Base-by-base conservation (phyloP, 2,888 invertebrate genomes). In the Dryomyza anilis region DNA sequence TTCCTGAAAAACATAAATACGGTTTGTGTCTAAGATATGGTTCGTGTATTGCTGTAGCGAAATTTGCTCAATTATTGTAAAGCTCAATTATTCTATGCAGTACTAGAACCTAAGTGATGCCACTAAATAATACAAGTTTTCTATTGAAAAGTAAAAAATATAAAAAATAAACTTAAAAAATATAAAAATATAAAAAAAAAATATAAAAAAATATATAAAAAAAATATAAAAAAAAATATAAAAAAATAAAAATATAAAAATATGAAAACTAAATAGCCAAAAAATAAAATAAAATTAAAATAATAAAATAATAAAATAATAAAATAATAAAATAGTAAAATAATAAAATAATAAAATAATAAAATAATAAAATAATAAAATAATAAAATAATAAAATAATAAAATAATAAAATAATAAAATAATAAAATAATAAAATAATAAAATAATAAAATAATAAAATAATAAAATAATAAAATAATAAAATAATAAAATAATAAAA, bases 341-440 rank as follows among this genome's bases (percentile, higher is more conserved):
- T 16, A 21, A 5, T n/a, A 30, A 25, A 48, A 60, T 46, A 50
- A 14, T 23, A 43, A 36, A 25, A 27, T 29, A 59, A 46, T 6
- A 53, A 64, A 67, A 62, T 58, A 64, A 62, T 62, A 62, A 58
- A 39, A 58, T 19, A 53, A 57, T 57, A 67, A 64, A 21, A 57
- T 52, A n/a, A 46, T 36, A 16, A 67, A 45, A 64, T 30, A 60
- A 52, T 56, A 53, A 27, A 29, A 2, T n/a, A 27, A 29, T 12
- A 43, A 62, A 14, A 33, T 8, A 33, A 33, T 33, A 33, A 8
- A 33, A 33, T 48, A 48, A 63, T 53, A 16, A 63, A 66, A 14
- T 46, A 46, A 56, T 60, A 53, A 29, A 63, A 23, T 56, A 56
- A 16, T 6, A 19, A 55, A 48, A 12, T 48, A 45, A 65, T 30